Conservation (phyloP, 1,140 invertebrate genomes). For the Drosophila orena region DNA sequence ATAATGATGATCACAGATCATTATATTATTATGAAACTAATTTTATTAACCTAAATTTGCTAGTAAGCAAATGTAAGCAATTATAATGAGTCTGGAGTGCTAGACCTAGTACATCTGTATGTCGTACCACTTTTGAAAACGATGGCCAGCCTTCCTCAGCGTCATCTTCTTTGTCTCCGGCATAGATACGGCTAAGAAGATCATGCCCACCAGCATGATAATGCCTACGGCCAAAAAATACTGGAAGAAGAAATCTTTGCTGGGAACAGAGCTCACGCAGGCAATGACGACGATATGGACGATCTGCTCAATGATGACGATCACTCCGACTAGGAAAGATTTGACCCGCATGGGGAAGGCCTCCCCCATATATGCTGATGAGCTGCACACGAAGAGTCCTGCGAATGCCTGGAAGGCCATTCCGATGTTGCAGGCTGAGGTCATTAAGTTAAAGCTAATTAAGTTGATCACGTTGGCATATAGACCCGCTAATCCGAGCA, state of each 20-base stretch:
- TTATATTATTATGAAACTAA: not conserved
- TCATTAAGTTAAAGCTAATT: slow-evolving; percentile 31
- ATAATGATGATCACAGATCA: not conserved
- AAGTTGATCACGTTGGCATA: slow-evolving; percentile 27
- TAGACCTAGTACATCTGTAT: slow-evolving; percentile 27
- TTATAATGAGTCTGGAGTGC: not conserved
- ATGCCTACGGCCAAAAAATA: slow-evolving; percentile 65
- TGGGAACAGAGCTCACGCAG: slow-evolving; percentile 5
- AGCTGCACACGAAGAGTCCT: slow-evolving; percentile 59
- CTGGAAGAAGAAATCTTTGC: slow-evolving; percentile 12
- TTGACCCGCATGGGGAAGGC: slow-evolving; percentile 69
- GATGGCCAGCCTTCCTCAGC: slow-evolving; percentile 50
- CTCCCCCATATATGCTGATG: slow-evolving; percentile 63
- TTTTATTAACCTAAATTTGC: slow-evolving; percentile 11
- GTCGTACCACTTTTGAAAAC: slow-evolving; percentile 47
- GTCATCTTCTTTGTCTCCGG: slow-evolving; percentile 63
- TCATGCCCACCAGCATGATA: slow-evolving; percentile 42
- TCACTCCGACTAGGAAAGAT: slow-evolving; percentile 50
- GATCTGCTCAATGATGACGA: slow-evolving; percentile 59
- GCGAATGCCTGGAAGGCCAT: slow-evolving; percentile 66
- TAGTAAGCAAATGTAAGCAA: not conserved
- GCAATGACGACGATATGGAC: slow-evolving; percentile 69
- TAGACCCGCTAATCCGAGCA: slow-evolving; percentile 58
- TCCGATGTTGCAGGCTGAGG: slow-evolving; percentile 38
- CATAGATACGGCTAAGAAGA: slow-evolving; percentile 44